phyloP scores from a whole-genome alignment of 2,888 invertebrate species.

The Iselma pallidipennis region DNA sequence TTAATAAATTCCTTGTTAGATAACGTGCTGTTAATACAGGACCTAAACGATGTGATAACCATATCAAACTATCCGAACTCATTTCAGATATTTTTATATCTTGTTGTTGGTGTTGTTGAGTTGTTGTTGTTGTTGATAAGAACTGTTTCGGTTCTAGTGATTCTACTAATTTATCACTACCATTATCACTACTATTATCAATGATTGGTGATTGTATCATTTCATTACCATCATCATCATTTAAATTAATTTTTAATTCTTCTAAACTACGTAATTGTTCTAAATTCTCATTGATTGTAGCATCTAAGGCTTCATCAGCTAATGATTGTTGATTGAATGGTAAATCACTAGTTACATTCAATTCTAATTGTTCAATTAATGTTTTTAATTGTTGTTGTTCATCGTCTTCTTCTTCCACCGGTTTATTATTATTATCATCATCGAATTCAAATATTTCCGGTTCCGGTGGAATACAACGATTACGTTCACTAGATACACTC shows the following conservation, averaged over 20 bases:
- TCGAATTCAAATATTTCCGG: conserved; percentile 75
- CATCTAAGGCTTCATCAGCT: conserved; percentile 61
- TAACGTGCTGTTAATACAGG: conserved; percentile 92
- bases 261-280: conserved; percentile 51
- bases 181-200: conserved; percentile 1
- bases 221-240: conserved; percentile 44
- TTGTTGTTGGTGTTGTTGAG: conserved; percentile 26
- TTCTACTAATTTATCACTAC: conserved; percentile 21
- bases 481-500: conserved; percentile 58
- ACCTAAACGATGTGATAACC: conserved; percentile 91
- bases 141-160: too few relatives aligned
- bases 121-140: conserved; percentile 15
- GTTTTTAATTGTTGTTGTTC: conserved; percentile 47
- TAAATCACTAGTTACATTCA: conserved; percentile 56
- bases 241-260: conserved; percentile 57
- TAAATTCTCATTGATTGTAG: conserved; percentile 48
- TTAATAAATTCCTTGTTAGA: conserved; percentile 86
- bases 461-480: conserved; percentile 47
- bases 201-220: conserved; percentile 60
- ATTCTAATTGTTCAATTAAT: conserved; percentile 51
- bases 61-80: conserved; percentile 85
- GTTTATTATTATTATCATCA: conserved; percentile 70
- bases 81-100: conserved; percentile 76
- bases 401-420: too few relatives aligned
- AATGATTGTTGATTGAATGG: conserved; percentile 57